phyloP scores from a whole-genome alignment of 2,113 vertebrate genomes.

The Stomatorhinus ivindoensis region DNA sequence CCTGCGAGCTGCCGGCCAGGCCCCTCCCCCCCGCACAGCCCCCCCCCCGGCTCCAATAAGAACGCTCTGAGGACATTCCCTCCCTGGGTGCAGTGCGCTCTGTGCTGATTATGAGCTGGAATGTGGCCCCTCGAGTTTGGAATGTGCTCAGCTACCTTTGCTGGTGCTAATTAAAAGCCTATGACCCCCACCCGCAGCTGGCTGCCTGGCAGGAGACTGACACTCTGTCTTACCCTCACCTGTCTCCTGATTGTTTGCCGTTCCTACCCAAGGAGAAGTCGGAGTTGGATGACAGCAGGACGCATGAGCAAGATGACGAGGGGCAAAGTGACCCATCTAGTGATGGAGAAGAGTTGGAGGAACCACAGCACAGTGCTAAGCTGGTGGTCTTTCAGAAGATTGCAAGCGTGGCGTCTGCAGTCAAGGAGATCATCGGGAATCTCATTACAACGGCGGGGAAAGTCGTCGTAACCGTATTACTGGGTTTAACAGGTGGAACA shows the following conservation, averaged over 20 bases:
- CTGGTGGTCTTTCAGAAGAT: constrained; percentile 75
- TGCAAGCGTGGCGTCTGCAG: constrained; percentile 71
- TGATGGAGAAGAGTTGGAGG: constrained; percentile 68
- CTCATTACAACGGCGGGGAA: constrained; percentile 92
- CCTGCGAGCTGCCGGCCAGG: not conserved
- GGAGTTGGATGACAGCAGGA: not conserved
- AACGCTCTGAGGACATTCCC: not conserved
- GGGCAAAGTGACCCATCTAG: not conserved
- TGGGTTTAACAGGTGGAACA: constrained; percentile 82
- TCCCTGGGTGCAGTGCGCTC: not conserved
- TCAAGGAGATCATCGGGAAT: constrained; percentile 90
- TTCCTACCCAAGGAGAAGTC: not conserved
- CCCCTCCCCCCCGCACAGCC: not conserved
- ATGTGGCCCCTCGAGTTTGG: not conserved
- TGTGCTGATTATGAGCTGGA: not conserved
- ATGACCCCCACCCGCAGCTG: not conserved
- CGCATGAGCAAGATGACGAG: not conserved
- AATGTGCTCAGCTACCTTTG: not conserved
- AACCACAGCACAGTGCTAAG: constrained; percentile 66
- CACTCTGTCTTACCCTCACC: not conserved
- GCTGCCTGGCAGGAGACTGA: not conserved
- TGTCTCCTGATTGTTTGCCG: not conserved
- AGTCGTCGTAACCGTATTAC: constrained; percentile 86
- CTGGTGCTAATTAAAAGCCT: not conserved
- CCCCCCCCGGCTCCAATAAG: not conserved